Conservation (phyloP, 1,140 invertebrate species). For the Carcinoscorpius rotundicauda region DNA sequence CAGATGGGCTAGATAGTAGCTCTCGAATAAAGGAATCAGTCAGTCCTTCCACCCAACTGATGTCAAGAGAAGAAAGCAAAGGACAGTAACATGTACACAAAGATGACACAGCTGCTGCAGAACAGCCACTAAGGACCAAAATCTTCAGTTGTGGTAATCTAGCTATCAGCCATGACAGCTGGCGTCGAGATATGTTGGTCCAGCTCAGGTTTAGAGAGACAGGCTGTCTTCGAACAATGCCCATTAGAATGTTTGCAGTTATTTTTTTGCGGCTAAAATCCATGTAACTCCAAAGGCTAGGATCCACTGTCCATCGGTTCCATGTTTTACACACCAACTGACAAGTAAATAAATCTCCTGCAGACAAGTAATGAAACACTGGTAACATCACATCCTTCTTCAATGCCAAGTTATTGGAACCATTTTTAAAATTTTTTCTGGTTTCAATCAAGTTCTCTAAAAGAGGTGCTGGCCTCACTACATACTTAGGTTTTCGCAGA, state of each 20-base stretch:
- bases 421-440: constrained; percentile 6
- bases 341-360: constrained; percentile 58
- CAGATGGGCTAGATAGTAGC: constrained; percentile 58
- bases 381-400: constrained; percentile 45
- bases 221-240: constrained; percentile 78
- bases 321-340: constrained; percentile 75
- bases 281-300: constrained; percentile 68
- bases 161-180: constrained; percentile 73
- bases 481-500: constrained; percentile 29
- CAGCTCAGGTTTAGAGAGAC: constrained; percentile 63
- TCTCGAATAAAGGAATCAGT: constrained; percentile 67
- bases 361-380: constrained; percentile 59
- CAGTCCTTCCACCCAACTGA: constrained; percentile 59
- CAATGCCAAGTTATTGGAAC: constrained; percentile 26
- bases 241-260: constrained; percentile 56
- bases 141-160: constrained; percentile 66
- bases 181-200: constrained; percentile 68
- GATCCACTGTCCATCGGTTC: constrained; percentile 67
- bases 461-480: constrained; percentile 45
- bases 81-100: constrained; percentile 72
- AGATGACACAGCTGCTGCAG: constrained; percentile 55
- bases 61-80: constrained; percentile 54
- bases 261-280: constrained; percentile 51
- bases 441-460: constrained; percentile 24
- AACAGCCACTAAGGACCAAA: constrained; percentile 64